A percentile compares a stretch with the other conserved stretches of the same genome.
phyloP scores from a whole-genome alignment of 92 coral and sea anemone genomes.

The Diadumene lineata region DNA sequence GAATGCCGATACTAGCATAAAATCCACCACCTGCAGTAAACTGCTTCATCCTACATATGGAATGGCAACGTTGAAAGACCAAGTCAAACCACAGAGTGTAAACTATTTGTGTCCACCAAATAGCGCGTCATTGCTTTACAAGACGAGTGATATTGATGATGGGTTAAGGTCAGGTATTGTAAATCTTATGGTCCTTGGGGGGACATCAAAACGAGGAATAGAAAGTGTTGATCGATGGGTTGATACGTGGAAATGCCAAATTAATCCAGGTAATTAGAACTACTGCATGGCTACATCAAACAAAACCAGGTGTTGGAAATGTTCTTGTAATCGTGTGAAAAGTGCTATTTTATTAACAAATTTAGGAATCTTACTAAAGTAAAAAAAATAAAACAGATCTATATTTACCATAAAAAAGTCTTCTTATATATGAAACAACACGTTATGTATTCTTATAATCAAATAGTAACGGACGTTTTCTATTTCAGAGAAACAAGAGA shows the following conservation, averaged over 20 bases:
- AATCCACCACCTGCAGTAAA: neutral
- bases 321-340: no score
- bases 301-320: no score
- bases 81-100: slow-evolving; percentile 34
- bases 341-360: no score
- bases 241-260: slow-evolving; percentile 94
- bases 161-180: slow-evolving; percentile 33
- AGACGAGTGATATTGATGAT: slow-evolving; percentile 1
- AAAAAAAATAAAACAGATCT: no score
- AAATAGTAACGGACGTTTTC: no score
- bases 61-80: neutral
- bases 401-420: no score
- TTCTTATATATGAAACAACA: no score
- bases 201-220: slow-evolving; percentile 67
- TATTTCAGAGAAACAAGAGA: slow-evolving; percentile 20
- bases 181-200: slow-evolving; percentile 86
- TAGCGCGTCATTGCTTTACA: neutral
- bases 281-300: no score
- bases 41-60: neutral
- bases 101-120: slow-evolving; percentile 9
- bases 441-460: no score
- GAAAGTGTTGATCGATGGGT: slow-evolving; percentile 74
- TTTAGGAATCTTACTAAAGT: no score
- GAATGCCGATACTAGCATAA: neutral
- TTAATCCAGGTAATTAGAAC: slow-evolving; percentile 91